Base-by-base conservation (phyloP, 2,113 vertebrate species). In the Serilophus lunatus region DNA sequence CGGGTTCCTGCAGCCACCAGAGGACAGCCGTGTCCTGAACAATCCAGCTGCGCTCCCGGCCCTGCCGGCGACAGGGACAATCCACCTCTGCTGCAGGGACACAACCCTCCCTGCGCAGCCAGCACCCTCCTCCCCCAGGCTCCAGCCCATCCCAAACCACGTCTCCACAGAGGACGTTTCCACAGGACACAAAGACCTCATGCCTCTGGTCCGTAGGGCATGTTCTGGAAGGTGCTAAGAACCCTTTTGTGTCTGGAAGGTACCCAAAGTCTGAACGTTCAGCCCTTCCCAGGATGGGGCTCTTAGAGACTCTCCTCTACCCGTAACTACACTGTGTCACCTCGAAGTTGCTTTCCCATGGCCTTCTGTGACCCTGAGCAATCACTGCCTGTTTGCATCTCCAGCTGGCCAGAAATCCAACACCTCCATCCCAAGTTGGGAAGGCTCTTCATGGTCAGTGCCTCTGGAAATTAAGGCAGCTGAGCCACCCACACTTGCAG, bases 401-500 rank as follows among this genome's bases (percentile, higher is more conserved):
- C 70, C 78, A 78, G 38, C 69, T 64, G 74, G 70, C 61, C 74
- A 91, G 86, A 86, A 19, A 57, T 36, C 70, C 80, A 87, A 40
- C 80, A 82, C 40, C 72, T 53, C 38, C 75, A 56, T 3, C 56
- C 44, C 36, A 50, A 51, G 76, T 25, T 69, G 75, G 74, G 35
- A 40, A 47, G 54, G 33, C 68, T 88, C 59, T 44, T 38, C 12
- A 5, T 3, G 22, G 57, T 26, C 25, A 64, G 3, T 38, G 53
- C 20, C 66, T 72, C 59, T 50, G 66, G 66, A 70, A 91, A 70
- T 23, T 6, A 35, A 77, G 66, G n/a, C 8, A 88, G 59, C 51
- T 64, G 69, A 92, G 54, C 28, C 64, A 40, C 61, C 68, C 60
- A 69, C 10, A 13, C 63, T 50, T 60, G 60, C 79, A 74, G 29